Conservation (phyloP, 1,140 invertebrate genomes). For the Papilio xuthus region DNA sequence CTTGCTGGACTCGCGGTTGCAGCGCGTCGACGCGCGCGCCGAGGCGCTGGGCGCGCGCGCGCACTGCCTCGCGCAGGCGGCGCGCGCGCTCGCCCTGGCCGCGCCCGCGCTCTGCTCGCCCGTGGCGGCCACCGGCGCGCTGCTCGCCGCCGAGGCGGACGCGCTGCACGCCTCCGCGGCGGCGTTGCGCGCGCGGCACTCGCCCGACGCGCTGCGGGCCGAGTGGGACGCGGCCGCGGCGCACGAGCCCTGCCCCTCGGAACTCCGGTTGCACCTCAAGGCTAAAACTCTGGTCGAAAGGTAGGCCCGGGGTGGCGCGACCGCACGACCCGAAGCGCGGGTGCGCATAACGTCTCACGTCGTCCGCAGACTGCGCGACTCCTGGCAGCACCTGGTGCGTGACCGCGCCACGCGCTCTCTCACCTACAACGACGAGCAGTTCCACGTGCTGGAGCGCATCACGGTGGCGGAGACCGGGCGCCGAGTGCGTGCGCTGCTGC, state of each 20-base stretch:
- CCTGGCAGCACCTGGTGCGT: conserved; percentile 94
- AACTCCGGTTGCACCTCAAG: conserved; percentile 85
- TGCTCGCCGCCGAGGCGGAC: conserved; percentile 36
- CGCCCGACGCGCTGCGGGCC: conserved; percentile 50
- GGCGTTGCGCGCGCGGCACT: conserved; percentile 40
- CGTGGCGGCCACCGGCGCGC: conserved; percentile 40
- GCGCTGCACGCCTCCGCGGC: conserved; percentile 39
- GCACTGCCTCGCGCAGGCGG: conserved; percentile 44
- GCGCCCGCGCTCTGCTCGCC: conserved; percentile 55
- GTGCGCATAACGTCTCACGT: no score
- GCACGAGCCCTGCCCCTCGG: conserved; percentile 85
- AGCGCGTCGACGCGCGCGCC: conserved; percentile 50
- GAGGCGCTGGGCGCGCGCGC: conserved; percentile 54
- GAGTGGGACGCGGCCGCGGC: conserved; percentile 89
- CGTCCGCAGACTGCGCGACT: conserved; percentile 92
- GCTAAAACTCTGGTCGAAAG: conserved; percentile 88
- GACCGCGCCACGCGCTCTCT: conserved; percentile 92
- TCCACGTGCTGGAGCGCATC: conserved; percentile 93
- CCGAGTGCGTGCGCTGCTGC: conserved; percentile 84
- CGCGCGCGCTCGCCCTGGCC: conserved; percentile 40
- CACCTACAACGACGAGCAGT: conserved; percentile 96
- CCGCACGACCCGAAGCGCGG: no score
- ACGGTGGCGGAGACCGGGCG: conserved; percentile 88
- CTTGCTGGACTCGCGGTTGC: conserved; percentile 61
- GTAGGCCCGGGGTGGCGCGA: no score